Conservation (phyloP, 2,113 vertebrate species). For the Miniopterus natalensis region DNA sequence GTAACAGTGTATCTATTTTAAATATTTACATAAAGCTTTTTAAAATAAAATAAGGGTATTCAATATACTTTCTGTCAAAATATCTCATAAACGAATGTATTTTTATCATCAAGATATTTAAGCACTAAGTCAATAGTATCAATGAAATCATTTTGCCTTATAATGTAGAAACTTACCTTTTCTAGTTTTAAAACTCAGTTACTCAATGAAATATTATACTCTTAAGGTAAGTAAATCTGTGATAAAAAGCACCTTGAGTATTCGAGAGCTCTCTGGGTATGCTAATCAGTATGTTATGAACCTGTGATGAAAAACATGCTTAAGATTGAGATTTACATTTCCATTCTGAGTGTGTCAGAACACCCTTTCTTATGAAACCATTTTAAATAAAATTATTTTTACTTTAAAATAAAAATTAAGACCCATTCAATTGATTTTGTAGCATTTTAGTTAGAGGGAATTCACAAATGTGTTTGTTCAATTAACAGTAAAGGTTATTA, state of each 20-base stretch:
- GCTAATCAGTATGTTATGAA: not conserved
- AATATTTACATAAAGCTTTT: not conserved
- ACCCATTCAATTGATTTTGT: not conserved
- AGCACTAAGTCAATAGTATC: not conserved
- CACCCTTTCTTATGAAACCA: not conserved
- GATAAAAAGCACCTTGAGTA: not conserved
- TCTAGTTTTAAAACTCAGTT: not conserved
- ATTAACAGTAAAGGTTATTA: not conserved
- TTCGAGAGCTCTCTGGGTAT: not conserved
- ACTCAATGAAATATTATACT: not conserved
- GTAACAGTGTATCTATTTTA: not conserved
- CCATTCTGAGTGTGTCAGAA: not conserved
- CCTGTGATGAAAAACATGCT: not conserved
- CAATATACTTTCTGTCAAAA: not conserved
- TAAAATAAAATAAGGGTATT: not conserved
- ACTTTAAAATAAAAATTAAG: not conserved
- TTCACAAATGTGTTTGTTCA: not conserved
- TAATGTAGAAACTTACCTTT: not conserved
- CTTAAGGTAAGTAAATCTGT: not conserved
- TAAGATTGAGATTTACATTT: not conserved
- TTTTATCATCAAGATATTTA: not conserved
- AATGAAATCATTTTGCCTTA: not conserved
- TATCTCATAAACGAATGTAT: not conserved
- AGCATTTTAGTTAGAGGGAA: not conserved
- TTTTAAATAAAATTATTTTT: constrained; percentile 19